Conservation (phyloP, 2,888 invertebrate genomes). For the Brachycybe producta region DNA sequence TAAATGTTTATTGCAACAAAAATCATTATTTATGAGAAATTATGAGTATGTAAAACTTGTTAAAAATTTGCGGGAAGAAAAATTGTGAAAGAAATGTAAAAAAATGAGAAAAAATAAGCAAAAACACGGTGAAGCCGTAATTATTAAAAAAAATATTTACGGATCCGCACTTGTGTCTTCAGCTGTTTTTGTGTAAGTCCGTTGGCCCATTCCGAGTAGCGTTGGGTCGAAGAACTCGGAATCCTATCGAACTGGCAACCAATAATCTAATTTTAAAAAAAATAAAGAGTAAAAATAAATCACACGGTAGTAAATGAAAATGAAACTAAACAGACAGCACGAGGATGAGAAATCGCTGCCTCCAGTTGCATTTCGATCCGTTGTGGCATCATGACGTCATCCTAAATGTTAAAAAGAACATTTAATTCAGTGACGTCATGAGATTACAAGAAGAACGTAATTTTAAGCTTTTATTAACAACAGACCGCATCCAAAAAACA, state of each 20-base stretch:
- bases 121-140: background rate
- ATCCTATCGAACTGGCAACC: slow-evolving; percentile 47
- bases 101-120: background rate
- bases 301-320: background rate
- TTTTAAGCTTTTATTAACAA: slow-evolving; percentile 18
- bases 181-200: slow-evolving; percentile 45
- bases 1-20: too few species aligned
- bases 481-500: slow-evolving; percentile 66
- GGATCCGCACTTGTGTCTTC: slow-evolving; percentile 29
- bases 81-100: too few species aligned
- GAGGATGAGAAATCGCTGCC: slow-evolving; percentile 40
- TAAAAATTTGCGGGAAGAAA: too few species aligned
- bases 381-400: slow-evolving; percentile 57
- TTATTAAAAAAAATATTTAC: background rate
- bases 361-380: slow-evolving; percentile 48
- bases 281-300: slow-evolving; percentile 9
- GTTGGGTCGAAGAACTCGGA: slow-evolving; percentile 47
- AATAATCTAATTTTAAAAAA: slow-evolving; percentile 39
- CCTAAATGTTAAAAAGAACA: slow-evolving; percentile 34
- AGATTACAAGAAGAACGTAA: slow-evolving; percentile 6
- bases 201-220: slow-evolving; percentile 65
- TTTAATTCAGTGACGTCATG: background rate
- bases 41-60: too few species aligned
- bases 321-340: slow-evolving; percentile 40
- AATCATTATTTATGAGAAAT: too few species aligned